Conservation (phyloP, 2,888 invertebrate species). For the Argyresthia goedartella region DNA sequence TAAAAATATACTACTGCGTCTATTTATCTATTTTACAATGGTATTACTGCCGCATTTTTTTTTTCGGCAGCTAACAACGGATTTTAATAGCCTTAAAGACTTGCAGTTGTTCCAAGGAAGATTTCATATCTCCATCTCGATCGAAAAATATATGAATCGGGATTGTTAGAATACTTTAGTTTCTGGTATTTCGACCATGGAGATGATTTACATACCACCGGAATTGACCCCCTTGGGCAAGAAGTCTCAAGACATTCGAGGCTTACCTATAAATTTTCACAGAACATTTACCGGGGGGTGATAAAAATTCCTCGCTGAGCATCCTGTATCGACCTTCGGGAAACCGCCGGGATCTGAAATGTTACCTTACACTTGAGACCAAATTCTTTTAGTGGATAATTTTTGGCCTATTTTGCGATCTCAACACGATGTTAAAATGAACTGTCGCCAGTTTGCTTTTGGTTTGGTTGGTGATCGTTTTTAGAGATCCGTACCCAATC, state of each 20-base stretch:
- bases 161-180: background rate
- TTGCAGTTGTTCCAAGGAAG: background rate
- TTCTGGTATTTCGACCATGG: background rate
- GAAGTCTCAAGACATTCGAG: background rate
- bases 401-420: too few species aligned
- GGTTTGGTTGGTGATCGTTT: too few species aligned
- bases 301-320: constrained; percentile 10
- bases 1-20: too few species aligned
- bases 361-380: background rate
- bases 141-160: background rate
- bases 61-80: too few species aligned
- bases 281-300: constrained; percentile 23
- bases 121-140: background rate
- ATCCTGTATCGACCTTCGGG: background rate
- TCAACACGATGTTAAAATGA: background rate
- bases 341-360: background rate
- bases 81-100: background rate
- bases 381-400: background rate
- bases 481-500: too few species aligned
- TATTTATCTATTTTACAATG: too few species aligned
- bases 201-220: too few species aligned
- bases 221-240: too few species aligned
- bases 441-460: background rate
- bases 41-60: too few species aligned
- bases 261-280: constrained; percentile 28